Conservation (phyloP, 2,888 invertebrate genomes). For the Pegoplata infirma region DNA sequence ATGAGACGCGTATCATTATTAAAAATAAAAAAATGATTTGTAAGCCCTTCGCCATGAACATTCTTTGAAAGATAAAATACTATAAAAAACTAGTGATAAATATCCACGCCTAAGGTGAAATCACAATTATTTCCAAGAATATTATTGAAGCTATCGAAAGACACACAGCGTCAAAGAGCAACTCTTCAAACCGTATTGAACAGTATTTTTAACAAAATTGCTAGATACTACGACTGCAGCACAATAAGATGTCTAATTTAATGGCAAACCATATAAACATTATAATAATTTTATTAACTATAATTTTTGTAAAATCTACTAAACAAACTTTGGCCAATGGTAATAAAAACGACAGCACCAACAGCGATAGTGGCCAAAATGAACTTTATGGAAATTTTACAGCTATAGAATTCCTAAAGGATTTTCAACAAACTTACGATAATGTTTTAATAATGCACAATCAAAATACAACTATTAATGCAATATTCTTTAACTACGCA, state of each 20-base stretch:
- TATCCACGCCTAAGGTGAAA: slow-evolving; percentile 55
- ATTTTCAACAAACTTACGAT: slow-evolving; percentile 64
- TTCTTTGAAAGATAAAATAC: slow-evolving; percentile 34
- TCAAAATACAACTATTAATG: slow-evolving; percentile 44
- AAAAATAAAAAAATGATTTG: not conserved
- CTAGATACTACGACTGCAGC: not conserved
- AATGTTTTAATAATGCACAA: slow-evolving; percentile 64
- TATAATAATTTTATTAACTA: slow-evolving; percentile 58
- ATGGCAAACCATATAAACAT: slow-evolving; percentile 51
- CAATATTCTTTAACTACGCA: slow-evolving; percentile 36
- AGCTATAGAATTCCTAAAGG: slow-evolving; percentile 62
- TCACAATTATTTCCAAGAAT: slow-evolving; percentile 58
- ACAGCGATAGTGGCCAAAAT: not conserved
- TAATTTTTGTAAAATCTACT: slow-evolving; percentile 33
- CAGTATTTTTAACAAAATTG: not conserved
- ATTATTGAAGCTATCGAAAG: slow-evolving; percentile 41
- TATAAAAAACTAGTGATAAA: slow-evolving; percentile 54
- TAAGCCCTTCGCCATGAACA: not conserved
- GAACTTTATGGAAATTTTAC: slow-evolving; percentile 48
- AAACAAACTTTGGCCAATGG: slow-evolving; percentile 7
- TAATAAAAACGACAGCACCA: not conserved
- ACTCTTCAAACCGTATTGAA: no score
- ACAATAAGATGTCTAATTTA: slow-evolving; percentile 53
- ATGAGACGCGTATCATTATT: no score
- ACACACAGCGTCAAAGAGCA: not conserved